Conservation (phyloP, 1,140 invertebrate genomes). For the Melitaea cinxia region DNA sequence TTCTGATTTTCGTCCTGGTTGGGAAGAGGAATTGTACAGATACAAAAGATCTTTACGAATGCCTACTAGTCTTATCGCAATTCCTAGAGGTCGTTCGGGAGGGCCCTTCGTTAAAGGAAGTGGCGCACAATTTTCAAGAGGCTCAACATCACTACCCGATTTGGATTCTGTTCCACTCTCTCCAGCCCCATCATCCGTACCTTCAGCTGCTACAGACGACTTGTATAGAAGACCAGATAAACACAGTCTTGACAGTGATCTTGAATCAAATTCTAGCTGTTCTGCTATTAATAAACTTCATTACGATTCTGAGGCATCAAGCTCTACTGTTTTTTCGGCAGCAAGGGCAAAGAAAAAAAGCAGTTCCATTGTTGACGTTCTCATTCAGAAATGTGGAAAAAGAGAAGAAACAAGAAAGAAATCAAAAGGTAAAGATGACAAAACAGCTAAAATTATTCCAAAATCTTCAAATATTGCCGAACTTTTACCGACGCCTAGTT, state of each 20-base stretch:
- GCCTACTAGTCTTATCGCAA: constrained; percentile 88
- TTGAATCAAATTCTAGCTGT: constrained; percentile 86
- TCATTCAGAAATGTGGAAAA: constrained; percentile 84
- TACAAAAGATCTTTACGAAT: constrained; percentile 91
- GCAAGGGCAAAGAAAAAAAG: constrained; percentile 80
- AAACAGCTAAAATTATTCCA: constrained; percentile 78
- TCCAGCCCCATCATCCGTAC: constrained; percentile 83
- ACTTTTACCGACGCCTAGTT: constrained; percentile 83
- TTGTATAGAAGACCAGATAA: constrained; percentile 76
- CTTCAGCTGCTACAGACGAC: constrained; percentile 72
- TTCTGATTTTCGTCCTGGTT: constrained; percentile 88
- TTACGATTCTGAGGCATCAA: constrained; percentile 86
- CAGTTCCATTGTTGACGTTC: constrained; percentile 84
- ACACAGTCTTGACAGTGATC: constrained; percentile 83
- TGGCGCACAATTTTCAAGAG: constrained; percentile 57
- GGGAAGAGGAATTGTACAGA: constrained; percentile 90
- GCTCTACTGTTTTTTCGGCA: constrained; percentile 83
- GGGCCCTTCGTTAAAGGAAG: constrained; percentile 64
- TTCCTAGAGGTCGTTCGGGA: constrained; percentile 81
- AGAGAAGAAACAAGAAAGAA: constrained; percentile 83
- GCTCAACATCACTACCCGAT: constrained; percentile 89
- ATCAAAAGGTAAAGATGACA: constrained; percentile 80
- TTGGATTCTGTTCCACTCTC: constrained; percentile 86
- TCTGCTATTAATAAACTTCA: constrained; percentile 82
- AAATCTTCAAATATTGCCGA: constrained; percentile 82